Percentiles rank a stretch among this genome's conserved stretches.
These are phyloP conservation scores for Oreortyx pictus DNA, from an alignment of 2,797 vertebrate species.

Conservation along the genomic window DNA sequence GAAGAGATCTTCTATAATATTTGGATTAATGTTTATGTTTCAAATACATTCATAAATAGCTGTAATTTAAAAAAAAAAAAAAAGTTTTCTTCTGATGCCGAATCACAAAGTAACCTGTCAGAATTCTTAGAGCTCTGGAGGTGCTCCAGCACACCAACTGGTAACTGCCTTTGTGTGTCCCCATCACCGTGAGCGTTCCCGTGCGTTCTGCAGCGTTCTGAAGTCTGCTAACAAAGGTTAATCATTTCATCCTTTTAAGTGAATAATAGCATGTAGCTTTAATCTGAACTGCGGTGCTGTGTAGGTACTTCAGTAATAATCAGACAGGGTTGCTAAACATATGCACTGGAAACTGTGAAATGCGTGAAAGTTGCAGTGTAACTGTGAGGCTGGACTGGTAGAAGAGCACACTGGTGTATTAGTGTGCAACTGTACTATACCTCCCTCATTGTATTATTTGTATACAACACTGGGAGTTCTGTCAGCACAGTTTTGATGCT, in stretches of 20 bases:
- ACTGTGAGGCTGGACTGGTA: background rate
- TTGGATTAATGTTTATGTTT: background rate
- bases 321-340: background rate
- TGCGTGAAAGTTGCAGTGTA: background rate
- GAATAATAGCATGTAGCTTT: background rate
- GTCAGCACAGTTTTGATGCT: background rate
- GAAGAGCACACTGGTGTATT: background rate
- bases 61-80: background rate
- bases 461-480: background rate
- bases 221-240: background rate
- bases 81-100: background rate
- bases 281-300: background rate
- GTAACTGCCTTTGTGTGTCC: background rate
- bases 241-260: background rate
- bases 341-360: background rate
- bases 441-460: background rate
- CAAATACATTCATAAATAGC: background rate
- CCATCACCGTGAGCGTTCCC: background rate
- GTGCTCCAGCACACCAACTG: background rate
- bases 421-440: background rate
- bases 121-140: background rate
- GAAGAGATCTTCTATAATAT: background rate
- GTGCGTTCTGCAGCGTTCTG: background rate
- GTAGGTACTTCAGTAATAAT: background rate
- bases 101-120: background rate